Conservation (phyloP, 2,888 invertebrate genomes). For the Mythimna lalbum region DNA sequence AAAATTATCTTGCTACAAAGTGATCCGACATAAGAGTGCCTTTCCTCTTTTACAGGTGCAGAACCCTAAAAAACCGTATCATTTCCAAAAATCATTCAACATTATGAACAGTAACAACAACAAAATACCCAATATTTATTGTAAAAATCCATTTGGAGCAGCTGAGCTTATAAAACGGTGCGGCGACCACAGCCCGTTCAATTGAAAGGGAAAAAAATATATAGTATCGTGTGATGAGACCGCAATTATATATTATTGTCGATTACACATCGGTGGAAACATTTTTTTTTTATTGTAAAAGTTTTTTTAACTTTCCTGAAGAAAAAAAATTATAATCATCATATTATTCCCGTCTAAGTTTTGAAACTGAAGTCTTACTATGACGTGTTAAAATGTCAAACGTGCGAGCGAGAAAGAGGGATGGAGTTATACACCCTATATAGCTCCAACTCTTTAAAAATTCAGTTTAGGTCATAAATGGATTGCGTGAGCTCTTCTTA, state of each 20-base stretch:
- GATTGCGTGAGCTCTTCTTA: too few relatives aligned
- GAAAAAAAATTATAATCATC: background rate
- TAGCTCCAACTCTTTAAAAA: too few relatives aligned
- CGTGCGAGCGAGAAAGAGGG: too few relatives aligned
- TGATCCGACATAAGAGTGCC: too few relatives aligned
- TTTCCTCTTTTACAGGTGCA: too few relatives aligned
- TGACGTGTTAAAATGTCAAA: too few relatives aligned
- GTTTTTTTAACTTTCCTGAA: background rate
- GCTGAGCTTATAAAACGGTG: slow-evolving; percentile 71
- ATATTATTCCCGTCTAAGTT: too few relatives aligned
- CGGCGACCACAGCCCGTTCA: slow-evolving; percentile 46
- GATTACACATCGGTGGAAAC: slow-evolving; percentile 44
- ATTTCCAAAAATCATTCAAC: slow-evolving; percentile 8
- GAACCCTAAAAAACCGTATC: background rate
- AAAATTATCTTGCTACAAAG: too few relatives aligned
- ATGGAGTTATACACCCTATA: too few relatives aligned
- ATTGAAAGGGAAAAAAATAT: slow-evolving; percentile 47
- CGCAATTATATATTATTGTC: slow-evolving; percentile 68
- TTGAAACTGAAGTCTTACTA: too few relatives aligned
- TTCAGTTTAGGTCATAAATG: too few relatives aligned
- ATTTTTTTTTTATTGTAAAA: slow-evolving; percentile 17
- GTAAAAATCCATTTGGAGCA: slow-evolving; percentile 58
- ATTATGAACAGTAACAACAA: slow-evolving; percentile 8
- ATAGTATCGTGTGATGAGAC: slow-evolving; percentile 63
- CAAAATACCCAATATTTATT: slow-evolving; percentile 31